phyloP scores from a whole-genome alignment of 2,888 invertebrate genomes.

The Leucophora obtusa region DNA sequence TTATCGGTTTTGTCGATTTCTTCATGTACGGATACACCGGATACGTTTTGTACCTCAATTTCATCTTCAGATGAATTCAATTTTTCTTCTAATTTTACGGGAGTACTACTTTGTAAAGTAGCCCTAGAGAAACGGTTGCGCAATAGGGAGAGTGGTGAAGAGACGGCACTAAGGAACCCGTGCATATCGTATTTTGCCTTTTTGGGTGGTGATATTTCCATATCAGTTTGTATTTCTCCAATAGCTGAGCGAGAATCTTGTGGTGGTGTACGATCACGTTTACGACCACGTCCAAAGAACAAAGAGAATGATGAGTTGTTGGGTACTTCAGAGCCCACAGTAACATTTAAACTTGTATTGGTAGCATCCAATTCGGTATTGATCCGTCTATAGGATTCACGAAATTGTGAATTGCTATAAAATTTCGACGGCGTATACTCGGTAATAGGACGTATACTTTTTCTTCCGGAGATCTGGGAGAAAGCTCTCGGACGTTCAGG shows the following conservation, averaged over 20 bases:
- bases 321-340: slow-evolving; percentile 77
- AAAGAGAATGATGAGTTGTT: slow-evolving; percentile 74
- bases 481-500: slow-evolving; percentile 70
- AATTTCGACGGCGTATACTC: slow-evolving; percentile 71
- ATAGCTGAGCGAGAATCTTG: slow-evolving; percentile 68
- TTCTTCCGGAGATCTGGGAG: slow-evolving; percentile 75
- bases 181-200: slow-evolving; percentile 73
- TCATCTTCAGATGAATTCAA: slow-evolving; percentile 68
- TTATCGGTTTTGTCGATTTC: slow-evolving; percentile 67
- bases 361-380: slow-evolving; percentile 75
- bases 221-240: slow-evolving; percentile 70
- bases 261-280: slow-evolving; percentile 75
- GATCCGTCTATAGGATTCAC: slow-evolving; percentile 73
- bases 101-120: slow-evolving; percentile 71
- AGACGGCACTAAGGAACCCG: slow-evolving; percentile 71
- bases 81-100: slow-evolving; percentile 69
- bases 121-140: slow-evolving; percentile 74
- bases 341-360: slow-evolving; percentile 77
- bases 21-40: slow-evolving; percentile 72
- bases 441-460: slow-evolving; percentile 72
- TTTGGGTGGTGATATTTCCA: slow-evolving; percentile 75
- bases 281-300: slow-evolving; percentile 75
- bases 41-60: slow-evolving; percentile 73
- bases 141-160: slow-evolving; percentile 75
- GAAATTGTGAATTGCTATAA: slow-evolving; percentile 68